phyloP scores from a whole-genome alignment of 2,888 invertebrate species.

The Rotaria socialis region DNA sequence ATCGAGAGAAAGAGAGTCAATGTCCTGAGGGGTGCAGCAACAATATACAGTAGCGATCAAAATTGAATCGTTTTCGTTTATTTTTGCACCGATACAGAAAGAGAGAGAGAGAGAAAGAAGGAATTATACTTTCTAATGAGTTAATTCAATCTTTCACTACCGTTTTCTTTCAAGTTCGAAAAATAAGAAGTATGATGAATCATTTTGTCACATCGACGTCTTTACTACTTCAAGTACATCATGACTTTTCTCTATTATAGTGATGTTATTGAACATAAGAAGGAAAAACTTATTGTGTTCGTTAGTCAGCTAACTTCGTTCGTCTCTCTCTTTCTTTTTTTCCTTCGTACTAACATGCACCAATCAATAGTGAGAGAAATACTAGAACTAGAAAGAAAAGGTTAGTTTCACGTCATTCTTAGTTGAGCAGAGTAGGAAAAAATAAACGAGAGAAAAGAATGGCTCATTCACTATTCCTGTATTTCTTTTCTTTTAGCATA shows the following conservation, averaged over 20 bases:
- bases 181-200: neutral
- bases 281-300: neutral
- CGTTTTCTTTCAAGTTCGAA: neutral
- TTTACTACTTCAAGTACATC: neutral
- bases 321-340: neutral
- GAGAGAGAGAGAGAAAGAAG: neutral
- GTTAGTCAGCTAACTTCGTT: neutral
- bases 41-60: neutral
- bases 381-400: too few relatives aligned
- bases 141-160: neutral
- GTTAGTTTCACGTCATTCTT: slow-evolving; percentile 7
- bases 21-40: neutral
- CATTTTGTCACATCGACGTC: neutral
- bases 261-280: neutral
- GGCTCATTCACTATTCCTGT: neutral
- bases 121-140: slow-evolving; percentile 5
- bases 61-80: neutral
- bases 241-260: neutral
- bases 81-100: neutral
- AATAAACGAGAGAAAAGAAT: neutral
- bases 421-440: neutral
- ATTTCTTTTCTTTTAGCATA: neutral
- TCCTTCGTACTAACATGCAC: neutral
- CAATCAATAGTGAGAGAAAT: slow-evolving; percentile 8
- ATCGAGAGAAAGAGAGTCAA: slow-evolving; percentile 8